A percentile compares a stretch with the other conserved stretches of the same genome.
These are phyloP conservation scores for Hypomecis atomaria DNA, from an alignment of 2,888 invertebrate genomes.

Conservation along the genomic window DNA sequence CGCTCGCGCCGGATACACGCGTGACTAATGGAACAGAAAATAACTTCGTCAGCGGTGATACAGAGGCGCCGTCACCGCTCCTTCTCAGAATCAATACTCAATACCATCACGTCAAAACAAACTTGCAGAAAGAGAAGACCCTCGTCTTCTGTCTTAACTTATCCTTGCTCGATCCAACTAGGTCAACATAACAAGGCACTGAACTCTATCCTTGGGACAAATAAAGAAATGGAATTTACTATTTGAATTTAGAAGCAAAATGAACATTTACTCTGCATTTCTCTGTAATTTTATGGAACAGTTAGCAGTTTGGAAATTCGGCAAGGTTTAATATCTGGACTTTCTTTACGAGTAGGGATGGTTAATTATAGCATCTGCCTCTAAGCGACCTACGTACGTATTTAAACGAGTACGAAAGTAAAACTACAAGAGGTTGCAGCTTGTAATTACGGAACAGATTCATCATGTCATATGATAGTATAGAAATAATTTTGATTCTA, in stretches of 20 bases:
- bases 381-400: neutral
- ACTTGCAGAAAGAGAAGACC: conserved; percentile 18
- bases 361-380: conserved; percentile 12
- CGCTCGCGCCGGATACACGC: conserved; percentile 79
- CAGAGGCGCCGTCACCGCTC: conserved; percentile 74
- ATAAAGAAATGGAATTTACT: neutral
- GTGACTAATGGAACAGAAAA: conserved; percentile 84
- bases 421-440: neutral
- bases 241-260: neutral
- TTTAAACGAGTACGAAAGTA: conserved; percentile 1
- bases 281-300: neutral
- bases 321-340: neutral
- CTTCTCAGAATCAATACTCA: conserved; percentile 76
- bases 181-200: conserved; percentile 19
- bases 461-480: no score
- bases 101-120: conserved; percentile 40
- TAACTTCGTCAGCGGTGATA: conserved; percentile 83
- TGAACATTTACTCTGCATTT: conserved; percentile 4
- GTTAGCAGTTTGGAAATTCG: neutral
- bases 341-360: neutral
- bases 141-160: conserved; percentile 5
- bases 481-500: no score
- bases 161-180: conserved; percentile 14
- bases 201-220: conserved; percentile 11
- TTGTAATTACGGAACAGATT: no score